Evolutionary conservation across 2,113 vertebrate species (phyloP).

Genomic region (Lophius piscatorius): DNA sequence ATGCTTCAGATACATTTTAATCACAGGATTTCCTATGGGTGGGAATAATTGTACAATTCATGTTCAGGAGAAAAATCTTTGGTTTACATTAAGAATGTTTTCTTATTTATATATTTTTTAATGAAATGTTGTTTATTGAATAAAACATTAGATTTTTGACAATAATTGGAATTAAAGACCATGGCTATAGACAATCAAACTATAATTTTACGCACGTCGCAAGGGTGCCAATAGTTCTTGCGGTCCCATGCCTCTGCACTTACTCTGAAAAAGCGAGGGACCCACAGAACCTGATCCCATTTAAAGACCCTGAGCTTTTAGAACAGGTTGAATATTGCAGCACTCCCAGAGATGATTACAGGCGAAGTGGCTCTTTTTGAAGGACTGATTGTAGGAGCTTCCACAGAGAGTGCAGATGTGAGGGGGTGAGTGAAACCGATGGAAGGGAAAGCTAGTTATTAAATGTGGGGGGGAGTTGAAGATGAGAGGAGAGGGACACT

Average conservation of each 20-base stretch:
- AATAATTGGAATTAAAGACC: no score
- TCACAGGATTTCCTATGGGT: no score
- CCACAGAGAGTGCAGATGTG: conserved; percentile 30
- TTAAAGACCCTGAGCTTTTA: conserved; percentile 31
- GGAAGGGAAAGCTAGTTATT: conserved; percentile 28
- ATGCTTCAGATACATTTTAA: no score
- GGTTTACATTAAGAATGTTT: no score
- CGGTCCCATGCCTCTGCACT: conserved; percentile 6
- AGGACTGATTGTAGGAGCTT: conserved; percentile 48
- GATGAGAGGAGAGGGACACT: conserved; percentile 30
- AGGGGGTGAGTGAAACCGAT: conserved; percentile 7
- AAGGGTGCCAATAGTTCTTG: no score
- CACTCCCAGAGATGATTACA: conserved; percentile 18
- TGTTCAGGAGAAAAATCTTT: no score
- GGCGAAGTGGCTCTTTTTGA: conserved; percentile 36
- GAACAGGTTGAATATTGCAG: conserved; percentile 22
- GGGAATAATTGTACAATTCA: no score
- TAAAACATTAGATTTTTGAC: no score
- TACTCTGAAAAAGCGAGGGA: conserved; percentile 18
- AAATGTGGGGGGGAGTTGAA: conserved; percentile 20
- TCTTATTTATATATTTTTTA: no score
- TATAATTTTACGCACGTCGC: no score
- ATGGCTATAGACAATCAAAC: no score
- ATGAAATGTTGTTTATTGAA: no score
- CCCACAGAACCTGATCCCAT: conserved; percentile 29